Base-by-base conservation (phyloP, 2,113 vertebrate genomes). In the Bungarus multicinctus region DNA sequence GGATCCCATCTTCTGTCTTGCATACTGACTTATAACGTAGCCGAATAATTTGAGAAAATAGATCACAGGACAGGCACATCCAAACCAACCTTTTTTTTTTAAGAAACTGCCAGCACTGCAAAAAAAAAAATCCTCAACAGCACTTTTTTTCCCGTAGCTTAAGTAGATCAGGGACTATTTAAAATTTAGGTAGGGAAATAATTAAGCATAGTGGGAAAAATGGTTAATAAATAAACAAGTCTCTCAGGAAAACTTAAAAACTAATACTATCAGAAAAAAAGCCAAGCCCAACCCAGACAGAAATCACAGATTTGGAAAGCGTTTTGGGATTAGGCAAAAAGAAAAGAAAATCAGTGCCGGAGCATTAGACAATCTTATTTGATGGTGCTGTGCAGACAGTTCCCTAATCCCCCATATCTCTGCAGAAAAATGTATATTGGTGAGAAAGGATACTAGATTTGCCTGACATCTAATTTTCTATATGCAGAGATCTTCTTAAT, bases 221-320 rank as follows among this genome's bases (percentile, higher is more conserved):
- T 9, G 10, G 87, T 90, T 60, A 89, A 86, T n/a, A 95, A 95
- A 86, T 5, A 43, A 90, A 91, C 20, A 10, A 30, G 88, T 94
- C 43, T 54, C 27, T 45, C 87, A 94, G 88, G 85, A 87, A 90
- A 86, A 94, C 43, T 74, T 43, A 88, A 94, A 64, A 94, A 55
- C 43, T 1, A 54, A 89, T 52, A 47, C 64, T n/a, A n/a, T 91
- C 3, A 50, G 52, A 43, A 81, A 85, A 85, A 89, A 91, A 92
- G 47, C 57, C 86, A 93, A 92, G 50, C 53, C 85, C 7, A 53
- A 89, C 14, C 57, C 4, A 88, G 0, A 23, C 3, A 91, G 43
- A 57, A 58, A 57, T 16, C 88, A 64, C 27, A 87, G 47, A 54
- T 90, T 85, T 50, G 89, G 87, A 93, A 92, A 94, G 30, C 55